These are phyloP conservation scores for Alviniconcha marisindica DNA, from an alignment of 1,140 invertebrate species.

Conservation along the genomic window DNA sequence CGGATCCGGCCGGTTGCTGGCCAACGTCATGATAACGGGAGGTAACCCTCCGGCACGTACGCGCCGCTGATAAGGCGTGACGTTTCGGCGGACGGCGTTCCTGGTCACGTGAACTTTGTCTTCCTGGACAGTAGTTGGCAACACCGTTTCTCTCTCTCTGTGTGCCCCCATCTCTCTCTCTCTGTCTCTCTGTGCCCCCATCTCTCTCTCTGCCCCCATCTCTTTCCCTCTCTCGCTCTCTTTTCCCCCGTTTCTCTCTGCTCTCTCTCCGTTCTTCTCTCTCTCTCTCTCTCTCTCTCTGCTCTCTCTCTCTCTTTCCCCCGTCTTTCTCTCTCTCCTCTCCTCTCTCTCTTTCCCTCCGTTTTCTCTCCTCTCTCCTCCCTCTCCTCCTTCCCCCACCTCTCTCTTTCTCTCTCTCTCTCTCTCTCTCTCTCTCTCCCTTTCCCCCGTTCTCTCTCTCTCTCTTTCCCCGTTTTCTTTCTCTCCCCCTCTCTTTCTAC, in stretches of 20 bases:
- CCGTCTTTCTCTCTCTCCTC: background rate
- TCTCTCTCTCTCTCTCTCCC: constrained; percentile 7
- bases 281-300: background rate
- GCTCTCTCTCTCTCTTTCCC: constrained; percentile 1
- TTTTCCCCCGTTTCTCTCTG: background rate
- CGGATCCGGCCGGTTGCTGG: too few species aligned
- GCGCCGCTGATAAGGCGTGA: too few species aligned
- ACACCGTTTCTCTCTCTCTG: background rate
- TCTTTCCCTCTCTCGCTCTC: constrained; percentile 21
- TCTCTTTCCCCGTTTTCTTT: background rate
- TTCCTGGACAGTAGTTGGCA: too few species aligned
- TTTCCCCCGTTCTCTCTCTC: background rate
- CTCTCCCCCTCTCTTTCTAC: background rate
- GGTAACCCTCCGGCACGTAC: too few species aligned
- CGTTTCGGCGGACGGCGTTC: too few species aligned
- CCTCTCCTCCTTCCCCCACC: background rate
- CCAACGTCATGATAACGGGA: too few species aligned
- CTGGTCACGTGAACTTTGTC: too few species aligned
- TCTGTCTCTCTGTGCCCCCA: background rate
- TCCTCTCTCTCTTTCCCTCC: background rate
- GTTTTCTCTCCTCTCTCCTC: background rate
- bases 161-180: background rate
- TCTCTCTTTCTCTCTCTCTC: constrained; percentile 8
- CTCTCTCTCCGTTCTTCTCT: background rate
- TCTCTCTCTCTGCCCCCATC: background rate